Evolutionary conservation across 1,140 invertebrate genomes (phyloP), one percentile per base, ranked within the genome.

Genomic region (Stenopsyche tienmushanensis): DNA sequence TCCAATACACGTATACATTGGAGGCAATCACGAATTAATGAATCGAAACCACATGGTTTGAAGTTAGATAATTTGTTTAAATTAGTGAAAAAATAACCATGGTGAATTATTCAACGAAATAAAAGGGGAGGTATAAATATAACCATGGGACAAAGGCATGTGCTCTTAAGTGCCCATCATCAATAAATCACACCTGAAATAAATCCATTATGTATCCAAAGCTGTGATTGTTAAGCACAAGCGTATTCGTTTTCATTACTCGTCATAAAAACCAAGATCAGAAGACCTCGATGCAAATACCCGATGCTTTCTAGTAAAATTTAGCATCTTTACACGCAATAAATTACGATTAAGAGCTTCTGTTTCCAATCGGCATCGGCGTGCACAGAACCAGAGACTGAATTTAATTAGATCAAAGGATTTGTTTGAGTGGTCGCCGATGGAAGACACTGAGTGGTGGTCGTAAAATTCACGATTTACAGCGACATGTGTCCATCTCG

Each of bases 101-200:
- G n/a, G n/a, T n/a, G n/a, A n/a, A n/a, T 17, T 42, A 42, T 42
- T 17, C 1, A 42, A 8, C 34, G 34, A 39, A 39, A n/a, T 7
- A n/a, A 39, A n/a, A 42, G 41, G 2, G 41, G 18, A 21, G 3
- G 23, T 18, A 54, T 54, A 54, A 54, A 34, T 54, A 34, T 34
- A 13, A 13, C 5, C 29, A 13, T 34, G 29, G 13, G 29, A 34
- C 13, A 7, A 7, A 7, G 29, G 5, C 29, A 34, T 34, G 29
- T 34, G 29, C 13, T 34, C 29, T 7, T 34, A 34, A 34, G 29
- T 34, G 13, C 29, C 5, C 29, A 34, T 7, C 29, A 34, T 13
- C 29, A 34, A 34, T 34, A 34, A 34, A 34, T 34, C 29, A 34
- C 29, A 13, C 5, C 5, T 34, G 29, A 34, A 34, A 34, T 34